Evolutionary conservation across 35 echinoderm and acorn worm genomes (phyloP).

Genomic region (Heliocidaris tuberculata): DNA sequence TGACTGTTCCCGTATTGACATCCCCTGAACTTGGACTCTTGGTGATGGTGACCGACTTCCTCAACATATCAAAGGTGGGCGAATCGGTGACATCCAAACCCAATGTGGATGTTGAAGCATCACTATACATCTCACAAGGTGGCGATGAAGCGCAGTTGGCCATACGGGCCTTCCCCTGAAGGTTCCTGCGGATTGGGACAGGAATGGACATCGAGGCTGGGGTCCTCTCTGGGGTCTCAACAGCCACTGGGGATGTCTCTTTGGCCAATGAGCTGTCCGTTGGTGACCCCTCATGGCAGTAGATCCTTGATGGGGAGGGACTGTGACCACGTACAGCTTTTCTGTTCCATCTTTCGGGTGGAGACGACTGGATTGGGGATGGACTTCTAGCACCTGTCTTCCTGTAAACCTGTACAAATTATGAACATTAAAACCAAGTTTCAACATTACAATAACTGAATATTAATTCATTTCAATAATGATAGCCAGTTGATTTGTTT

Average conservation of each 20-base stretch:
- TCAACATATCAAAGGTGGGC: neutral
- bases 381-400: constrained; percentile 39
- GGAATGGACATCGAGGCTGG: neutral
- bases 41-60: constrained; percentile 29
- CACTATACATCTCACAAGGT: constrained; percentile 20
- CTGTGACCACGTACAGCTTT: constrained; percentile 49
- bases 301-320: constrained; percentile 10
- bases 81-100: neutral
- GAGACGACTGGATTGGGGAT: constrained; percentile 37
- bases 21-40: constrained; percentile 32
- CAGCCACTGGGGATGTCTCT: neutral
- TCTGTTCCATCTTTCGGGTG: constrained; percentile 48
- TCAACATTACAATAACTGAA: no score
- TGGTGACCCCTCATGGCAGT: neutral
- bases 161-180: constrained; percentile 23
- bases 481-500: no score
- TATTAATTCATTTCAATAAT: no score
- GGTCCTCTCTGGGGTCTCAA: neutral
- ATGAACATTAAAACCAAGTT: neutral
- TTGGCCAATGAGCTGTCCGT: neutral
- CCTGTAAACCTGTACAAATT: constrained; percentile 6
- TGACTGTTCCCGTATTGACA: neutral
- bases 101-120: neutral
- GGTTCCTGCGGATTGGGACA: constrained; percentile 18
- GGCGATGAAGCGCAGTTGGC: constrained; percentile 42